Evolutionary conservation across 2,888 invertebrate species (phyloP), one percentile per base, ranked within the genome.

Genomic region (Arctia plantaginis): DNA sequence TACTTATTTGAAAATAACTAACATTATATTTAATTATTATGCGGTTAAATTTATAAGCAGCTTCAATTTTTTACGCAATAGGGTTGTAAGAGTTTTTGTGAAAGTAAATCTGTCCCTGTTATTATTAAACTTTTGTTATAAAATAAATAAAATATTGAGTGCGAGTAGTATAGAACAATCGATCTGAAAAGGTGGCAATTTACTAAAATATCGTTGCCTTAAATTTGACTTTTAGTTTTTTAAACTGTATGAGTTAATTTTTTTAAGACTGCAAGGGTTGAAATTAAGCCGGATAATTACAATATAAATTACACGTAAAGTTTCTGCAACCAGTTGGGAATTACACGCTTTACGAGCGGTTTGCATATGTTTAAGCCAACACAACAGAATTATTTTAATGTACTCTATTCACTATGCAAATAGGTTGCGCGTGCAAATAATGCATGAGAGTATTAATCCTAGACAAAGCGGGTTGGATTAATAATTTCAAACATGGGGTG

Each of bases 381-480:
- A 92, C 90, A 92, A 92, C 90, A 86, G 90, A 86, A 88, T 87
- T 87, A 88, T 90, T 91, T 89, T 87, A 91, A 91, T 90, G 86
- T 85, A 86, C 33, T 84, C 85, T 87, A 88, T 90, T 90, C 89
- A 87, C 79, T 91, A 93, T 93, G 92, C 91, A 93, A 90, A 93
- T 91, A 90, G 81, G 79, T 79, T 86, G 85, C 90, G 90, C 90
- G 90, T 91, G 93, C 93, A 90, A 92, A 93, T 92, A 92, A 90
- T 88, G 82, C 81, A 85, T 81, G 81, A 85, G 88, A 89, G 85
- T 86, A 90, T 87, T 83, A 87, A 87, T 87, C 87, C 89, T 95
- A 94, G 94, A 95, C 93, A 94, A 94, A 84, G 90, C 88, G 83
- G 76, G 86, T 88, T 88, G 92, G 89, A 93, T 94, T 94, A 95